Base-by-base conservation (phyloP, 2,113 vertebrate genomes). In the Otus sunia region DNA sequence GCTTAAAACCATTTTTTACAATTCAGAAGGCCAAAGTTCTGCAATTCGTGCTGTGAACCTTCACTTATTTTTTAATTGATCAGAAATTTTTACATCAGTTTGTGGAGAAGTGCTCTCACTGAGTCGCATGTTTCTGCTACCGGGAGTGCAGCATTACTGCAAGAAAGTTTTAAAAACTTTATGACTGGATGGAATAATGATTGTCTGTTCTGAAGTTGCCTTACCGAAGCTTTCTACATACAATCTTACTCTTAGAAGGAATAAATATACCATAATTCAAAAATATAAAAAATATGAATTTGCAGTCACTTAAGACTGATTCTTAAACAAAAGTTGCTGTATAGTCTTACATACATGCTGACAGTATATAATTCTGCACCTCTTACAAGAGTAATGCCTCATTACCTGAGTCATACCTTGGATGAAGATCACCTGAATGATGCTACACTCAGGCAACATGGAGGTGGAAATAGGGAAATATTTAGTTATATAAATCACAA, bases 401-500 rank as follows among this genome's bases (percentile, higher is more conserved):
- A 79, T 92, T 79, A 83, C 88, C 45, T 36, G 27, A 88, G 74
- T 82, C 78, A 79, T 59, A 86, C 30, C 49, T 87, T 93, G 39
- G 11, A 26, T 92, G 77, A 96, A 93, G 96, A 86, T 85, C 77
- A 94, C 84, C 66, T 86, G 90, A 94, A 93, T 0, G 23, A 89
- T 92, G 56, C 66, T 77, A 84, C 43, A 81, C 71, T 87, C 73
- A 94, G 74, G 73, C 76, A 91, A 90, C 49, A 55, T 23, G 87
- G 64, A 81, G 76, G 69, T 94, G 93, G 71, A 94, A 94, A 95
- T 74, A 86, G 50, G 45, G 71, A 96, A 95, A 95, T 92, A 96
- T 90, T 95, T 90, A 86, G 90, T 69, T 92, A 94, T 94, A 97
- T 92, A 96, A 96, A 94, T 96, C 92, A 95, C 81, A 95, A 62